Evolutionary conservation across 35 echinoderm and acorn worm genomes (phyloP).

Genomic region (Ptychodera flava): DNA sequence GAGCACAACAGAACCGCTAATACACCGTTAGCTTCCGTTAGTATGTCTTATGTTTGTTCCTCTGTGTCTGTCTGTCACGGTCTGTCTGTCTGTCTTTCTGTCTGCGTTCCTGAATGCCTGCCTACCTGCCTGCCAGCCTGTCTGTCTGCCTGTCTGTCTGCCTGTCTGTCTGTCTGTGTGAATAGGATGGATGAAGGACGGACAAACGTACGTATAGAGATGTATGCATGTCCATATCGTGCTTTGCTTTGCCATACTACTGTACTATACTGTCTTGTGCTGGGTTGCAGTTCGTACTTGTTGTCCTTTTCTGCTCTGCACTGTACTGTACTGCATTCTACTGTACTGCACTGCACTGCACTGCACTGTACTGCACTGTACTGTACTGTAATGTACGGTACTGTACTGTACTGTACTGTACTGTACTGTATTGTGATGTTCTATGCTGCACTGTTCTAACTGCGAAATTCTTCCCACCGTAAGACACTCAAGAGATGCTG

Average conservation of each 20-base stretch:
- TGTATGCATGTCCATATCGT: too few relatives aligned
- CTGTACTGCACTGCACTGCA: background rate
- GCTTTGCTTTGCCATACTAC: too few relatives aligned
- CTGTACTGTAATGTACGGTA: background rate
- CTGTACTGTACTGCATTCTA: background rate
- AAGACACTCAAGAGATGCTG: too few relatives aligned
- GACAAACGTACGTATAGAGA: too few relatives aligned
- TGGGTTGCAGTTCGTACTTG: background rate
- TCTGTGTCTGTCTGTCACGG: background rate
- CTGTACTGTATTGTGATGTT: background rate
- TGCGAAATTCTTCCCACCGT: too few relatives aligned
- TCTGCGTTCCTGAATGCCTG: background rate
- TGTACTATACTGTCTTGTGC: background rate
- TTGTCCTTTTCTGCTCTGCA: background rate
- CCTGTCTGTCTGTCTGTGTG: too few relatives aligned
- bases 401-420: background rate
- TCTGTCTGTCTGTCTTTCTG: background rate
- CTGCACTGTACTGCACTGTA: background rate
- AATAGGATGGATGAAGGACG: too few relatives aligned
- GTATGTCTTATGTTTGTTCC: too few relatives aligned
- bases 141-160: too few relatives aligned
- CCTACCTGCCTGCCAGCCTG: background rate
- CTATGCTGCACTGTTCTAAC: too few relatives aligned
- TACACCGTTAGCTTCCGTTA: too few relatives aligned
- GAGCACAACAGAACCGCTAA: too few relatives aligned